phyloP scores from a whole-genome alignment of 2,113 vertebrate genomes.

The Larimichthys polyactis region DNA sequence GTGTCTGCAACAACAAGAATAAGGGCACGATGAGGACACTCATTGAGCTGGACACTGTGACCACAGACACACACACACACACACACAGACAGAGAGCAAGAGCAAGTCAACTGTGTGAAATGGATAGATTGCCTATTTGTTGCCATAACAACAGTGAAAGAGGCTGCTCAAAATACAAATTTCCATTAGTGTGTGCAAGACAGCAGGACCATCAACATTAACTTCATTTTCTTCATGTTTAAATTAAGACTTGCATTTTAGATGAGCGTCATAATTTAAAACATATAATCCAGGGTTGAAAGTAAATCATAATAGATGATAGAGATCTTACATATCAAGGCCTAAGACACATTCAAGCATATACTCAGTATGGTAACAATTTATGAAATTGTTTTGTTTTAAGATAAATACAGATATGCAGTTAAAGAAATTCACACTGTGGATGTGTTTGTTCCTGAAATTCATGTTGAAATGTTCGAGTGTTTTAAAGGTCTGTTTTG shows the following conservation, averaged over 20 bases:
- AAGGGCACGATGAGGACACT: background rate
- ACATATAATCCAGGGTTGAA: background rate
- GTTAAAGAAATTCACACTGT: no score
- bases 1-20: background rate
- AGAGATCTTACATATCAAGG: background rate
- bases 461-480: no score
- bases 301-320: no score
- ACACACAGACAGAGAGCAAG: background rate
- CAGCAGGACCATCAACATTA: background rate
- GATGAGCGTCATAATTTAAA: background rate
- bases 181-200: background rate
- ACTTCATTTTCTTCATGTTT: background rate
- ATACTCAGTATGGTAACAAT: no score
- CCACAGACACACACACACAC: background rate
- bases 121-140: slow-evolving; percentile 25
- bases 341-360: no score
- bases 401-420: no score
- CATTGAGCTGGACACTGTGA: slow-evolving; percentile 41
- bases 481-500: background rate
- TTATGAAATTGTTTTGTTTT: no score
- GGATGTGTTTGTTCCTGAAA: no score
- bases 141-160: slow-evolving; percentile 22
- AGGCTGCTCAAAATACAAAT: background rate
- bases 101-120: slow-evolving; percentile 27
- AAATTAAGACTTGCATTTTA: background rate